Evolutionary conservation across 2,888 invertebrate species (phyloP).

Genomic region (Lamellibrachia columna): DNA sequence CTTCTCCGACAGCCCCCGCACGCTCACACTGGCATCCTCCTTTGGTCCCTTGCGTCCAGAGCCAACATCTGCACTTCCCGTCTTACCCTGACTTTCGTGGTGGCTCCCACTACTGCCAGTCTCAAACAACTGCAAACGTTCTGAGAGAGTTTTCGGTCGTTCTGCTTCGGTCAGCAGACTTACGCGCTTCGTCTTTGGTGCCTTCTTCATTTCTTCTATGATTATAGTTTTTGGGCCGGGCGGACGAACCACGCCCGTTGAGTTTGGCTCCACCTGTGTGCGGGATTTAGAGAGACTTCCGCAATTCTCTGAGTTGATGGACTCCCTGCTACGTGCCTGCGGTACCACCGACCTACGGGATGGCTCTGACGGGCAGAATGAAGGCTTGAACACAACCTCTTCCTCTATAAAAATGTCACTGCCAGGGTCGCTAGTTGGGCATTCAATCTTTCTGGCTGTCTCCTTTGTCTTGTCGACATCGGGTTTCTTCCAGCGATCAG

Average conservation of each 20-base stretch:
- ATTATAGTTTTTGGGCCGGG: background rate
- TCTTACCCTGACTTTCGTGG: background rate
- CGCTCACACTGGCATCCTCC: background rate
- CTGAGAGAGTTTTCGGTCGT: background rate
- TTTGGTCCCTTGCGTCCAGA: background rate
- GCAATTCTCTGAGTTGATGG: background rate
- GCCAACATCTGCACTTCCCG: background rate
- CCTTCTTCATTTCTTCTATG: background rate
- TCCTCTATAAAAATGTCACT: background rate
- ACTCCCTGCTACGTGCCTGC: background rate
- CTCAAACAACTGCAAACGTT: conserved; percentile 11
- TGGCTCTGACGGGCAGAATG: background rate
- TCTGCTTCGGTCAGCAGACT: background rate
- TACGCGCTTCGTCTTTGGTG: background rate
- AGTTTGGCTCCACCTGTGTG: background rate
- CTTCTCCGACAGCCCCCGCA: conserved; percentile 19
- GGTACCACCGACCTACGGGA: background rate
- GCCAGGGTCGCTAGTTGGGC: too few relatives aligned
- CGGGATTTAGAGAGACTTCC: background rate
- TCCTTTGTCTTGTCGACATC: background rate
- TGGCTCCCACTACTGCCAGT: background rate
- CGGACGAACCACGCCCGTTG: background rate
- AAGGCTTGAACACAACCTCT: background rate
- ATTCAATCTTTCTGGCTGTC: background rate
- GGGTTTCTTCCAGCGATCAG: background rate